A percentile compares a stretch with the other conserved stretches of the same genome.
Evolutionary conservation across 2,797 vertebrate species (phyloP).

Genomic region (Leptoclinus maculatus): DNA sequence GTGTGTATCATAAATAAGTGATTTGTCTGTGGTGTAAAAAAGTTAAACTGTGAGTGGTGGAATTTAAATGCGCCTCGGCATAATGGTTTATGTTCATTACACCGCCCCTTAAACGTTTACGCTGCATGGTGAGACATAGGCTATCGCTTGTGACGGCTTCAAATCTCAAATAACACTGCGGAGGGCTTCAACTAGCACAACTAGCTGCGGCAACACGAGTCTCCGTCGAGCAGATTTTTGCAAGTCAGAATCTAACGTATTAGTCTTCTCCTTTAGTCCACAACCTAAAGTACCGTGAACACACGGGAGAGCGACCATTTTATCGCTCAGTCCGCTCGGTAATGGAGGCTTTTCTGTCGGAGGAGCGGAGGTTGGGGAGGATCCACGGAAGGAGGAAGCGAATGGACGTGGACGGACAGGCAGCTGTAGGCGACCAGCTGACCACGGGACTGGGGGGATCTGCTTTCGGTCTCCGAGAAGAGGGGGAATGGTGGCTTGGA

Average conservation of each 20-base stretch:
- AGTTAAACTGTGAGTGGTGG: slow-evolving; percentile 20
- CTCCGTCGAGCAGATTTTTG: slow-evolving; percentile 63
- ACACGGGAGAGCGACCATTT: slow-evolving; percentile 74
- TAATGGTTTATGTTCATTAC: slow-evolving; percentile 88
- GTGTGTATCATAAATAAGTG: neutral
- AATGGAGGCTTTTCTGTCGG: slow-evolving; percentile 82
- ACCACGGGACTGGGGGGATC: slow-evolving; percentile 84
- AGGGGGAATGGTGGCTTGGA: slow-evolving; percentile 84
- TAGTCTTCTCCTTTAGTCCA: slow-evolving; percentile 50
- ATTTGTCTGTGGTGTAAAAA: neutral
- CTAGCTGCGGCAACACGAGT: slow-evolving; percentile 59
- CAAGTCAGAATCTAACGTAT: slow-evolving; percentile 66
- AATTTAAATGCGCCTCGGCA: slow-evolving; percentile 78
- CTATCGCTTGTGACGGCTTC: slow-evolving; percentile 88
- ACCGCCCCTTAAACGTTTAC: slow-evolving; percentile 90
- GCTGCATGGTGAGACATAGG: slow-evolving; percentile 87
- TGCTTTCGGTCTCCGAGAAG: slow-evolving; percentile 85
- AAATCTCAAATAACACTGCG: slow-evolving; percentile 89
- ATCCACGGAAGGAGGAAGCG: slow-evolving; percentile 86
- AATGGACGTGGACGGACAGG: slow-evolving; percentile 79
- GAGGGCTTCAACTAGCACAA: slow-evolving; percentile 77
- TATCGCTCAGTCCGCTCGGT: slow-evolving; percentile 66
- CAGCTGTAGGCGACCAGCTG: slow-evolving; percentile 90
- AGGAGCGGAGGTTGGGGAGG: slow-evolving; percentile 83
- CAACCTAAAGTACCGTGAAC: slow-evolving; percentile 61